A percentile compares a stretch with the other conserved stretches of the same genome.
phyloP scores from a whole-genome alignment of 2,797 vertebrate species.

The Manis pentadactyla region DNA sequence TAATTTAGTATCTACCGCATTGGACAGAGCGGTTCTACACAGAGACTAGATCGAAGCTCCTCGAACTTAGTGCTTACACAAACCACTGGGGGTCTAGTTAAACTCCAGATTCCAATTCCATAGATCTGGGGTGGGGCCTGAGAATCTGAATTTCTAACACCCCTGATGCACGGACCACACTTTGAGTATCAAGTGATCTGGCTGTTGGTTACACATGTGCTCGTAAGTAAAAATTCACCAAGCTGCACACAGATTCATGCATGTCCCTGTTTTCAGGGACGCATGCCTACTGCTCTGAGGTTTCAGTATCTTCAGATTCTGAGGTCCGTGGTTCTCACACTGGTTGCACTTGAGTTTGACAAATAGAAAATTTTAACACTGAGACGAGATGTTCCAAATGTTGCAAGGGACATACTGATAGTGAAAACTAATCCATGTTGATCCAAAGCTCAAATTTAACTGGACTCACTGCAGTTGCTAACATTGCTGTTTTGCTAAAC shows the following conservation, averaged over 20 bases:
- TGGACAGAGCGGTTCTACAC: not conserved
- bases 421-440: not conserved
- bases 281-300: not conserved
- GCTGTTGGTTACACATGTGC: not conserved
- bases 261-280: not conserved
- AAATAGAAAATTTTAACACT: not conserved
- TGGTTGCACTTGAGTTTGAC: not conserved
- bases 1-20: not conserved
- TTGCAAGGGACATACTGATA: too few species aligned
- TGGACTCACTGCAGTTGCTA: not conserved
- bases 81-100: not conserved
- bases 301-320: not conserved
- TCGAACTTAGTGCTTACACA: not conserved
- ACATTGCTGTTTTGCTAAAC: not conserved
- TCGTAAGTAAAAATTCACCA: not conserved
- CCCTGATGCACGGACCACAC: not conserved
- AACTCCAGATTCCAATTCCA: not conserved
- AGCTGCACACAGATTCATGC: fast-evolving
- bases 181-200: not conserved
- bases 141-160: not conserved
- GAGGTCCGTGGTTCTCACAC: not conserved
- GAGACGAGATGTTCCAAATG: not conserved
- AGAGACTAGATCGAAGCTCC: not conserved
- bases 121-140: not conserved
- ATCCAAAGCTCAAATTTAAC: not conserved